phyloP scores from a whole-genome alignment of 1,140 invertebrate genomes.

The Drosophila tropicalis region DNA sequence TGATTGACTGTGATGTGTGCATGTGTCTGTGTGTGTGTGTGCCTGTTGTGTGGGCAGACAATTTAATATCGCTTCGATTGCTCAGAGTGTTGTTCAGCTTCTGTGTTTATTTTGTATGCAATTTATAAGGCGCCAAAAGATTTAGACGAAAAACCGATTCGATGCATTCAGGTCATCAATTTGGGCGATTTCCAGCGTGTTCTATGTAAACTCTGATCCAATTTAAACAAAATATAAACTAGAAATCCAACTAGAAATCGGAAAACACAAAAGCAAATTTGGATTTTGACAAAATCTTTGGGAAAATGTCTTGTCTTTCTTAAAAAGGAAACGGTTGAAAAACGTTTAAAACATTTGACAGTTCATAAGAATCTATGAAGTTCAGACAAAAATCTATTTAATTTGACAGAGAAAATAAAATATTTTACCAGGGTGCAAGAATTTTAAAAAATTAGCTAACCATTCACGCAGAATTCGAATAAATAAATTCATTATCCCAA shows the following conservation, averaged over 20 bases:
- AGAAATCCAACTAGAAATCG: not conserved
- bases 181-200: slow-evolving; percentile 40
- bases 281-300: not conserved
- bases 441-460: too few species aligned
- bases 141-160: slow-evolving; percentile 38
- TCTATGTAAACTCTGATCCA: not conserved
- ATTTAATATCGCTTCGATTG: slow-evolving; percentile 3
- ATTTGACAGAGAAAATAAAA: too few species aligned
- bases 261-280: not conserved
- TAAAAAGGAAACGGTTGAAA: too few species aligned
- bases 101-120: slow-evolving; percentile 51
- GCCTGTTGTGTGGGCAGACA: slow-evolving; percentile 2
- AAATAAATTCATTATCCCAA: too few species aligned
- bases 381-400: too few species aligned
- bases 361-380: too few species aligned
- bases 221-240: not conserved
- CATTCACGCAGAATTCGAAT: too few species aligned
- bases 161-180: slow-evolving; percentile 44
- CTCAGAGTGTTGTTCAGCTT: not conserved
- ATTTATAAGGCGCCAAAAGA: slow-evolving; percentile 70
- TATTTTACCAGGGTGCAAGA: too few species aligned
- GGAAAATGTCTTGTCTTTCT: too few species aligned
- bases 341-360: too few species aligned
- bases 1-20: slow-evolving; percentile 52
- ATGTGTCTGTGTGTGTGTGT: slow-evolving; percentile 15